A percentile compares a stretch with the other conserved stretches of the same genome.
These are phyloP conservation scores for Drepanosiphum platanoidis DNA, from an alignment of 2,888 invertebrate genomes.

Conservation along the genomic window DNA sequence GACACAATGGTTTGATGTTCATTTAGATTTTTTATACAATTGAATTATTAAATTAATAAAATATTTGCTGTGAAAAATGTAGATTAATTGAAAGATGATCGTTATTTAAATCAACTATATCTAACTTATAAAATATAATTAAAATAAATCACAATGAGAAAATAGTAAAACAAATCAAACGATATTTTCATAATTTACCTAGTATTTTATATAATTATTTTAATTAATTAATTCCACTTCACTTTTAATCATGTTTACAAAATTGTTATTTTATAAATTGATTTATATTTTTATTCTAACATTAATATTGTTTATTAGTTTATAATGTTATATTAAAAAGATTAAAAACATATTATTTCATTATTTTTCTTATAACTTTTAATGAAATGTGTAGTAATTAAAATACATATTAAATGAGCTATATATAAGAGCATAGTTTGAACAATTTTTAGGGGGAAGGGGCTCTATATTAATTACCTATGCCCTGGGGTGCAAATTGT, in stretches of 20 bases:
- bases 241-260: slow-evolving; percentile 7
- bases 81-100: too few species aligned
- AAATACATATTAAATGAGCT: neutral
- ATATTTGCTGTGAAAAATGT: too few species aligned
- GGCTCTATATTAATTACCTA: neutral
- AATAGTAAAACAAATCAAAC: neutral
- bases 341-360: neutral
- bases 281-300: neutral
- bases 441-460: neutral
- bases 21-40: neutral
- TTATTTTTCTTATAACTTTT: slow-evolving; percentile 3
- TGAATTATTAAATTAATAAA: too few species aligned
- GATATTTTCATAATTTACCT: neutral
- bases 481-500: neutral
- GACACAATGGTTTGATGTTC: neutral
- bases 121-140: neutral
- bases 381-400: neutral
- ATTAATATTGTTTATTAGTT: neutral
- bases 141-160: neutral
- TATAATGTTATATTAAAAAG: neutral
- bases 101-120: too few species aligned
- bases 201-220: slow-evolving; percentile 1
- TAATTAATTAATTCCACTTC: neutral
- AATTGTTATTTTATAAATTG: neutral
- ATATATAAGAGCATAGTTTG: neutral